phyloP scores from a whole-genome alignment of 1,140 invertebrate species.

The Ruditapes philippinarum region DNA sequence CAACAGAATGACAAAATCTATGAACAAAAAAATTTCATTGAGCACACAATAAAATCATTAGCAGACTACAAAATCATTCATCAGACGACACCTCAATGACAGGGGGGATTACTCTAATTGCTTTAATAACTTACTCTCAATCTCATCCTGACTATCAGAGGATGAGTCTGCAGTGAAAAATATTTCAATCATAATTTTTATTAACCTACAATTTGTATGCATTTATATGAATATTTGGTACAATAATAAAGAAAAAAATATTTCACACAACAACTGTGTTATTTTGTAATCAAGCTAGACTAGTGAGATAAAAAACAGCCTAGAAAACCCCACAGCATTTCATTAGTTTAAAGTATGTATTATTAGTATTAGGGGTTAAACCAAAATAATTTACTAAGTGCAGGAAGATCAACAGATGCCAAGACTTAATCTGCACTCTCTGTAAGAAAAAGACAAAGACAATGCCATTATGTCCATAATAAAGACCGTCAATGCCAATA shows the following conservation, averaged over 20 bases:
- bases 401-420: no score
- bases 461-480: no score
- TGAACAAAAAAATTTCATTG: no score
- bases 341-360: neutral
- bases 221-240: neutral
- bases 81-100: no score
- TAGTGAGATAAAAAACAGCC: neutral
- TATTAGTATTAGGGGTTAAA: no score
- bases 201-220: neutral
- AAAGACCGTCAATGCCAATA: no score
- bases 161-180: conserved; percentile 6
- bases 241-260: neutral
- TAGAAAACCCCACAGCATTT: neutral
- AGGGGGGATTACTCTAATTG: neutral
- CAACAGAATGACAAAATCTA: no score
- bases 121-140: neutral
- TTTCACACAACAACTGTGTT: neutral
- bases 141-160: neutral
- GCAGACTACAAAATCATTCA: no score
- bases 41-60: no score
- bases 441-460: no score
- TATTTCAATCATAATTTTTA: neutral
- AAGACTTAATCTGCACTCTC: no score
- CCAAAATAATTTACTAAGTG: no score
- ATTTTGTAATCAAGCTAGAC: neutral